These are phyloP conservation scores for Protobothrops flavoviridis DNA, from an alignment of 2,113 vertebrate species.

Conservation along the genomic window DNA sequence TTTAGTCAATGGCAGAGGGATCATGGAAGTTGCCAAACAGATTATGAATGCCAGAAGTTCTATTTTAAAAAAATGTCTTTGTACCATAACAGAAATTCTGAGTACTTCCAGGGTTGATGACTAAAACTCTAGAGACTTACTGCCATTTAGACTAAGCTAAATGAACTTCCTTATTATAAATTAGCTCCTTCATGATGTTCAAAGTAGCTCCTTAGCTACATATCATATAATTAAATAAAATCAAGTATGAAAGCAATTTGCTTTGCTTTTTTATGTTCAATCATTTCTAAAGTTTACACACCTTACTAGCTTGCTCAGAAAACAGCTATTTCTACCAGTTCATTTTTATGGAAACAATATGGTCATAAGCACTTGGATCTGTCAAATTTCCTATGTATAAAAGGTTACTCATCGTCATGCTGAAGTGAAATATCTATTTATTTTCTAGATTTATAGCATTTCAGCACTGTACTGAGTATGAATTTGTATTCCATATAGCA, in stretches of 20 bases:
- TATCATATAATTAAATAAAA: background rate
- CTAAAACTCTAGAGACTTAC: background rate
- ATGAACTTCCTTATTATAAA: background rate
- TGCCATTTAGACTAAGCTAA: background rate
- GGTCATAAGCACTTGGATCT: background rate
- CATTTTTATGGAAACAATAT: background rate
- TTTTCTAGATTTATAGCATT: background rate
- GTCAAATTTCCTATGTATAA: background rate
- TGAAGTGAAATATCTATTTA: background rate
- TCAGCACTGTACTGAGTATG: background rate
- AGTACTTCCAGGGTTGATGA: background rate
- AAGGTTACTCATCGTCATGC: background rate
- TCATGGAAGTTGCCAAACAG: background rate
- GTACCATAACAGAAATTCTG: background rate
- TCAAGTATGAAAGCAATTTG: background rate
- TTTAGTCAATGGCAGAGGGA: background rate
- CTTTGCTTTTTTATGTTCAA: background rate
- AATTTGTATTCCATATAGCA: background rate
- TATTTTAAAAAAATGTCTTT: background rate
- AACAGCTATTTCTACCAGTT: background rate
- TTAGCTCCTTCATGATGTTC: background rate
- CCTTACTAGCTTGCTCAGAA: background rate
- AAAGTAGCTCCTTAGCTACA: background rate
- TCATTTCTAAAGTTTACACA: background rate
- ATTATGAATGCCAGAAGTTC: background rate